Evolutionary conservation across 2,888 invertebrate genomes (phyloP).

Genomic region (Melanostoma scalare): DNA sequence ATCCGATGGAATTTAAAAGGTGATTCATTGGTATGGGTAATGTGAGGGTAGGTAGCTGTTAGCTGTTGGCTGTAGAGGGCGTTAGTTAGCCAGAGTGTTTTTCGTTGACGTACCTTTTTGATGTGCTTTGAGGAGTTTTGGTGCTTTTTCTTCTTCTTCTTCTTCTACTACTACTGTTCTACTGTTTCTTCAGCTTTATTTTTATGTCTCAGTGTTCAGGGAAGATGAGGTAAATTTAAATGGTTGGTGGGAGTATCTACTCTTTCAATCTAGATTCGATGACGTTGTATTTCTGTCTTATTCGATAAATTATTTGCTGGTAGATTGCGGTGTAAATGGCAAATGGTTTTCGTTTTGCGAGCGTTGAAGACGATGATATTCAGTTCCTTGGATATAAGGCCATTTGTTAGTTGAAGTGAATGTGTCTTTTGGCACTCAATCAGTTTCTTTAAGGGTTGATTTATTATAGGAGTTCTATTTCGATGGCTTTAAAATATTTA

Average conservation of each 20-base stretch:
- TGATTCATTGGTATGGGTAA: slow-evolving; percentile 63
- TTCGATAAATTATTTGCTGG: slow-evolving; percentile 69
- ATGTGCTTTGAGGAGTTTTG: slow-evolving; percentile 23
- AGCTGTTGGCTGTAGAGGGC: slow-evolving; percentile 9
- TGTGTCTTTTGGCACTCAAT: slow-evolving; percentile 64
- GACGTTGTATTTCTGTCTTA: slow-evolving; percentile 63
- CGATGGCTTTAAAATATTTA: slow-evolving; percentile 12
- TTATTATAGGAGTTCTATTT: slow-evolving; percentile 30
- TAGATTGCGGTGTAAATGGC: slow-evolving; percentile 64
- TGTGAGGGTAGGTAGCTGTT: slow-evolving; percentile 17
- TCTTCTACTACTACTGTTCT: too few relatives aligned
- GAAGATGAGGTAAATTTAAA: slow-evolving; percentile 39
- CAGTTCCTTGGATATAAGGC: slow-evolving; percentile 24
- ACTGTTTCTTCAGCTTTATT: too few relatives aligned
- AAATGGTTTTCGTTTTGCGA: slow-evolving; percentile 39
- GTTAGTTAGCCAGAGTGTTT: slow-evolving; percentile 64
- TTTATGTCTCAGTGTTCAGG: neutral
- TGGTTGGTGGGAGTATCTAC: slow-evolving; percentile 17
- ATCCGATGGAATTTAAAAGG: slow-evolving; percentile 62
- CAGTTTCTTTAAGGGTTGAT: slow-evolving; percentile 44
- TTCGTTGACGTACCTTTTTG: slow-evolving; percentile 50
- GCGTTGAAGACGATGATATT: slow-evolving; percentile 31
- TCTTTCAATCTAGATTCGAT: slow-evolving; percentile 63
- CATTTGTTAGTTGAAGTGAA: slow-evolving; percentile 50
- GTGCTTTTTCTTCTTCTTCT: slow-evolving; percentile 6